Evolutionary conservation across 2,888 invertebrate genomes (phyloP).

Genomic region (Griposia aprilina): DNA sequence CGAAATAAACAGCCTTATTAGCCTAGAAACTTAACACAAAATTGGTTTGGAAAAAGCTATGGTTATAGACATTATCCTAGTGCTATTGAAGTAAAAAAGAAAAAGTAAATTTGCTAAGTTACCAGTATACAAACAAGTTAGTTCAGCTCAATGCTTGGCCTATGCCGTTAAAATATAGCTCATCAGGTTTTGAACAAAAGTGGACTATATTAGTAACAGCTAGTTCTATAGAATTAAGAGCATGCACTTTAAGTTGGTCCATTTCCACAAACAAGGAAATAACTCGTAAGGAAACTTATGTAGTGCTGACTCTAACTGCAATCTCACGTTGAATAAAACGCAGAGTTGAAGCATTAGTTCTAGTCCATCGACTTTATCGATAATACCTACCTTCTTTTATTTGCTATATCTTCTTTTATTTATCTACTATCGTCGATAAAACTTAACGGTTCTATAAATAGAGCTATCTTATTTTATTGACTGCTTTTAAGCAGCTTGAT

Average conservation of each 20-base stretch:
- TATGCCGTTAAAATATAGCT: background rate
- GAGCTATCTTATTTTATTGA: constrained; percentile 44
- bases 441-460: constrained; percentile 40
- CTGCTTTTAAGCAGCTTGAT: constrained; percentile 36
- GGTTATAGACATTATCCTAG: background rate
- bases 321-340: constrained; percentile 26
- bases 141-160: background rate
- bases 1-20: background rate
- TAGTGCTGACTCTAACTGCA: constrained; percentile 28
- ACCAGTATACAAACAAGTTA: background rate
- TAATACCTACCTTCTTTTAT: background rate
- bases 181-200: background rate
- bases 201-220: background rate
- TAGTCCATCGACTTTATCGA: constrained; percentile 48
- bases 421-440: constrained; percentile 39
- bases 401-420: constrained; percentile 44
- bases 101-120: background rate
- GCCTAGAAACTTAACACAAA: background rate
- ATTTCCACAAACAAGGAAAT: constrained; percentile 38
- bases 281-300: constrained; percentile 27
- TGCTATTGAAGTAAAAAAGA: too few relatives aligned
- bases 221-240: background rate
- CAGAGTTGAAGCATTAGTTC: constrained; percentile 28
- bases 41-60: background rate
- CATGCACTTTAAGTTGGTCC: constrained; percentile 1